Evolutionary conservation across 2,797 vertebrate genomes (phyloP), one percentile per base, ranked within the genome.

Genomic region (Hypotaenidia okinawae): DNA sequence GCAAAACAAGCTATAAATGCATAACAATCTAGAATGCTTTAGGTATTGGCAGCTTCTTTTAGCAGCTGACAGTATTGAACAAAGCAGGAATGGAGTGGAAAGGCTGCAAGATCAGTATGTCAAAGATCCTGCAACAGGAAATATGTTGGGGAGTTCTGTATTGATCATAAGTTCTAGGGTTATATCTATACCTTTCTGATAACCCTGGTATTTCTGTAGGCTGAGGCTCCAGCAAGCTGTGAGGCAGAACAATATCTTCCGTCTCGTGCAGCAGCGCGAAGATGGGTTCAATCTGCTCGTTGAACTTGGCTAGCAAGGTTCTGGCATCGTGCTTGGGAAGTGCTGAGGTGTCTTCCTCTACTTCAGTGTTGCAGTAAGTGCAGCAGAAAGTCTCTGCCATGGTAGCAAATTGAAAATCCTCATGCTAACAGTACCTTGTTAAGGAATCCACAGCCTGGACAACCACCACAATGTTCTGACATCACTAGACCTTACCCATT

Each of bases 331-430:
- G 51, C 82, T 92, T 97, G 0, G 84, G 93, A 30, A 97, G 52
- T 0, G 81, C 92, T 4, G 97, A 96, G 45, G 86, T 87, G 23
- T 97, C 97, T 81, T 98, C 97, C 57, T 98, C 97, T 39, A 97
- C 96, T 84, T 97, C 97, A 19, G 92, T 66, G 37, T 93, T 96
- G 95, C 97, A 97, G 64, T 95, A 98, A 54, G 97, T 97, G 49
- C 97, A 97, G 93, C 83, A 93, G 83, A 97, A 98, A 33, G 96
- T 97, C 83, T 95, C 94, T 98, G 86, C 77, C 93, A 81, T 13
- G 4, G 80, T 25, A 89, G 15, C 75, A 63, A 32, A 49, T 43
- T 2, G 18, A 14, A 43, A 66, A 61, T 45, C 37, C n/a, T 64
- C 13, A 10, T 9, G 15, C 75, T 78, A 75, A 41, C 25, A 55